Conservation (phyloP, 2,113 vertebrate genomes). For the Colaptes auratus region DNA sequence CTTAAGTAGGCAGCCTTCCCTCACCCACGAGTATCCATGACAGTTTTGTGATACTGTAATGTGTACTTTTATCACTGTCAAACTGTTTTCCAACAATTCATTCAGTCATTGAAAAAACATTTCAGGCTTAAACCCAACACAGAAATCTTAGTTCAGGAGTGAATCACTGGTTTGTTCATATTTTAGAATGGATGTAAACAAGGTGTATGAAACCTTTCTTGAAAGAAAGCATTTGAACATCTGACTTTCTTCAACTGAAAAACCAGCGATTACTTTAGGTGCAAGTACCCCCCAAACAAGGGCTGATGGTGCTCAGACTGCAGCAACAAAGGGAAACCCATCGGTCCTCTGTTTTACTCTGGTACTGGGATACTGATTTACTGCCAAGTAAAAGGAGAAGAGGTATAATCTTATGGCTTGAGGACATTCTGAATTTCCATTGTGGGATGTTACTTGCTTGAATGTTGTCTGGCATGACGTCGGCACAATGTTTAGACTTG, state of each 20-base stretch:
- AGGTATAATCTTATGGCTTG: accelerated
- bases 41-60: neutral
- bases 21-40: accelerated
- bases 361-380: neutral
- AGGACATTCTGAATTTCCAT: neutral
- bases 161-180: neutral
- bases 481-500: neutral
- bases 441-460: neutral
- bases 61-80: neutral
- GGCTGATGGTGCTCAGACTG: neutral
- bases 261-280: neutral
- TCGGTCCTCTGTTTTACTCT: neutral
- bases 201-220: neutral
- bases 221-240: neutral
- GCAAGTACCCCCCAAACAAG: neutral
- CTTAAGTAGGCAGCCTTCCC: neutral
- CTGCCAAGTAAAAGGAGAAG: neutral
- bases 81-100: neutral
- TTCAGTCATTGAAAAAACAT: neutral
- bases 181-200: neutral
- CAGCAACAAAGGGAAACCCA: neutral
- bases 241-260: neutral
- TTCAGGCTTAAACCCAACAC: neutral
- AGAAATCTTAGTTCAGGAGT: neutral
- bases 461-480: neutral